Base-by-base conservation (phyloP, 2,113 vertebrate genomes). In the Protomyctophum bolini region DNA sequence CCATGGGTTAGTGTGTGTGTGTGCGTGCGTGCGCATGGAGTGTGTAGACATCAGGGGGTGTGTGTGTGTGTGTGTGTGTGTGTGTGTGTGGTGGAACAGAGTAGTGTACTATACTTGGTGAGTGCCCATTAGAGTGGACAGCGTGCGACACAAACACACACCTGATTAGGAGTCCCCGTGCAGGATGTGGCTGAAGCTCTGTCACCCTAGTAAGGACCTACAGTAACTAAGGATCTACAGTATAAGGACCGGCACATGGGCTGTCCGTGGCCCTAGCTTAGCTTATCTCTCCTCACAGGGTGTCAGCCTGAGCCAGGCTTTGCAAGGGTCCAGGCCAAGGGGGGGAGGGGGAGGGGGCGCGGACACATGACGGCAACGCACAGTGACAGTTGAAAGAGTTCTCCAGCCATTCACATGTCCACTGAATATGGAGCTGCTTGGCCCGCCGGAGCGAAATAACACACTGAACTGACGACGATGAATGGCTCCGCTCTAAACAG, bases 61-160 rank as follows among this genome's bases (percentile, higher is more conserved):
- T 33, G 33, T 33, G 33, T 33, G 33, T 11, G 10, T 8, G 41
- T 8, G 41, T 29, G 8, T 14, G 28, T 12, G 8, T 4, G 41
- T 4, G 33, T 6, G 73, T 72, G 68, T 67, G 55, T 80, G 83
- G 89, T 41, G 71, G 58, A 58, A 64, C 72, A 63, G 58, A 66
- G 52, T 12, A 55, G 63, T 65, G 77, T 75, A 74, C 14, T 9
- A 48, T 47, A 9, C 48, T 62, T 65, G 63, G 57, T 33, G 84
- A 90, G 85, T 66, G 84, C 52, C 55, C 65, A 83, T 85, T 21
- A 4, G 76, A 89, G 87, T 81, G 83, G 76, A 73, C 63, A 52
- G 82, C 73, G 51, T 76, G 84, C 6, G 29, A 66, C 76, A 73
- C 21, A 21, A 21, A 21, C 21, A 21, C 21, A 21, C 86, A 79